Percentiles rank a stretch among this genome's conserved stretches.
phyloP scores from a whole-genome alignment of 2,888 invertebrate species.

The Notodonta ziczac region DNA sequence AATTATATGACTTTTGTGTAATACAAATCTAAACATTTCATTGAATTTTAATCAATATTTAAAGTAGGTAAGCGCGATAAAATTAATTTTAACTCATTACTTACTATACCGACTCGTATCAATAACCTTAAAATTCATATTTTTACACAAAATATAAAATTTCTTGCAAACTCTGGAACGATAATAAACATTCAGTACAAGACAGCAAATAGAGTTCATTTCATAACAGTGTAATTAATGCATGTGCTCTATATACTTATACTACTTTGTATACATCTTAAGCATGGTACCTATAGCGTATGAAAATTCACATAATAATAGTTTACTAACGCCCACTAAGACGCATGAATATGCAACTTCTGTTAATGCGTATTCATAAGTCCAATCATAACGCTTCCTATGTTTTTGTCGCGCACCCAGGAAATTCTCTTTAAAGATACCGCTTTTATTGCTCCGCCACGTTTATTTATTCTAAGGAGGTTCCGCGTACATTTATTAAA shows the following conservation, averaged over 20 bases:
- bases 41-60: no score
- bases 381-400: constrained; percentile 56
- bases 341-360: constrained; percentile 39
- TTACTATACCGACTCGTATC: no score
- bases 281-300: background rate
- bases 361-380: constrained; percentile 51
- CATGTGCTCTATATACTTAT: background rate
- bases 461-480: constrained; percentile 73
- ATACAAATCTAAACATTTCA: no score
- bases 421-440: constrained; percentile 55
- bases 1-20: no score
- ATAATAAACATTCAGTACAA: no score
- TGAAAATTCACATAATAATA: background rate
- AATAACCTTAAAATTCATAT: no score
- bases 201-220: background rate
- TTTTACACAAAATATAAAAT: no score
- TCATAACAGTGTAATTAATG: background rate
- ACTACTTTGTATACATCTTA: background rate
- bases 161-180: no score
- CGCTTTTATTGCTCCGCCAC: constrained; percentile 61
- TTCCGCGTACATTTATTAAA: constrained; percentile 79
- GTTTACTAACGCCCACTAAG: constrained; percentile 14
- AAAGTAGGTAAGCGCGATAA: no score
- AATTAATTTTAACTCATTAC: no score
- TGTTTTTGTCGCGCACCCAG: constrained; percentile 46